Evolutionary conservation across 1,140 invertebrate species (phyloP), one percentile per base, ranked within the genome.

Genomic region (Cataglyphis hispanica): DNA sequence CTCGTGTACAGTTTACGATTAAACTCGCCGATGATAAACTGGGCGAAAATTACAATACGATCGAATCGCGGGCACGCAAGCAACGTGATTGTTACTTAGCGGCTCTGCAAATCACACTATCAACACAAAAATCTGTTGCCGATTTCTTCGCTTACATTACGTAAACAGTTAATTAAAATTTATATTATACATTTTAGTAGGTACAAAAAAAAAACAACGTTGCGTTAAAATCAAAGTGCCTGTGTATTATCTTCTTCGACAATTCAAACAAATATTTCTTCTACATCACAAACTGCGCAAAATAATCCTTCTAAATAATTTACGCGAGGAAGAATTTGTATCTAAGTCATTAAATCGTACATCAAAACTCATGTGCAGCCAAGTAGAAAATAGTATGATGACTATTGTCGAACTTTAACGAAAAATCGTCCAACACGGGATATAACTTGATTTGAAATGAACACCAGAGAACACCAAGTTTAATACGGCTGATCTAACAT

Each of bases 41-140:
- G 7, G 25, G 43, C 50, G 63, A 58, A 66, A 60, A 86, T 70
- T 86, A 77, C 43, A 81, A 40, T 56, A 25, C 53, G 40, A 77
- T 69, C 53, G 22, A 80, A 60, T 27, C 46, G 56, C 34, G 53
- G 25, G 63, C 64, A 89, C 86, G 89, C 89, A 64, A 89, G 64
- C 43, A 74, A 85, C 64, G 81, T 89, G 75, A 90, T 87, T 87
- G 37, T 87, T 89, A 19, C 50, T 78, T 66, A 22, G 50, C n/a
- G 34, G 50, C 31, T 84, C 50, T 50, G 74, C 69, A 56, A 67
- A 87, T 84, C 88, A 72, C 69, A 70, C 63, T 80, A 89, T 85
- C 63, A 10, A 3, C 7, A 64, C 25, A 75, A 61, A 74, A 89
- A 89, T 89, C 88, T 86, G 50, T 37, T 34, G 37, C 22, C 56